Evolutionary conservation across 2,797 vertebrate species (phyloP).

Genomic region (Catamblyrhynchus diadema): DNA sequence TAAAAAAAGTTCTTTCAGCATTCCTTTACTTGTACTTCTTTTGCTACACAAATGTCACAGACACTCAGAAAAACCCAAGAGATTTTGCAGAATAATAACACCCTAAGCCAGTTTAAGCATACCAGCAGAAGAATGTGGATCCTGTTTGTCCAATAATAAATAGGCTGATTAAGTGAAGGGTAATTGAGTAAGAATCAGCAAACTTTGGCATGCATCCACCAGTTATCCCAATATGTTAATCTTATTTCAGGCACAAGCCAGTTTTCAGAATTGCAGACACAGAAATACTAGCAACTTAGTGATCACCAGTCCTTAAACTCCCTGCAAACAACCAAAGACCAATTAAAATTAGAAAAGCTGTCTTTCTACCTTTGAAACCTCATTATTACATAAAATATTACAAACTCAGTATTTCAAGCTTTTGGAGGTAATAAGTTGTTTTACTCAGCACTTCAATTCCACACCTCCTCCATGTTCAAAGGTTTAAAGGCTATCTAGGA

Average conservation of each 20-base stretch:
- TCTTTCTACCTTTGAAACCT: not conserved
- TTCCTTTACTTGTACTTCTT: not conserved
- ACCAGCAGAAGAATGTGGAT: not conserved
- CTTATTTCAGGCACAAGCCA: not conserved
- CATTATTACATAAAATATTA: not conserved
- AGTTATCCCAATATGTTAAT: not conserved
- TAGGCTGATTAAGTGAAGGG: not conserved
- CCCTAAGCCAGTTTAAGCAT: not conserved
- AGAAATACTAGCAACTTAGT: not conserved
- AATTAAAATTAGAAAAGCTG: not conserved
- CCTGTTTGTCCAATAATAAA: not conserved
- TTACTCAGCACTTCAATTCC: not conserved
- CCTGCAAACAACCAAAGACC: not conserved
- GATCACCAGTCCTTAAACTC: not conserved
- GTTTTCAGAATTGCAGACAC: not conserved
- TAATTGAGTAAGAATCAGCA: not conserved
- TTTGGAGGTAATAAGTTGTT: not conserved
- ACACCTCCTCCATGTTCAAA: not conserved
- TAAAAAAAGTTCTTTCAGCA: not conserved
- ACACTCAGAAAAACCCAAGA: accelerated
- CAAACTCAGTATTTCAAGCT: not conserved
- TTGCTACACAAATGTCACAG: not conserved
- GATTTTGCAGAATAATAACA: not conserved
- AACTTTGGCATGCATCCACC: not conserved
- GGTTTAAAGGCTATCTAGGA: not conserved